Conservation (phyloP, 1,140 invertebrate species). For the Chironomus tepperi region DNA sequence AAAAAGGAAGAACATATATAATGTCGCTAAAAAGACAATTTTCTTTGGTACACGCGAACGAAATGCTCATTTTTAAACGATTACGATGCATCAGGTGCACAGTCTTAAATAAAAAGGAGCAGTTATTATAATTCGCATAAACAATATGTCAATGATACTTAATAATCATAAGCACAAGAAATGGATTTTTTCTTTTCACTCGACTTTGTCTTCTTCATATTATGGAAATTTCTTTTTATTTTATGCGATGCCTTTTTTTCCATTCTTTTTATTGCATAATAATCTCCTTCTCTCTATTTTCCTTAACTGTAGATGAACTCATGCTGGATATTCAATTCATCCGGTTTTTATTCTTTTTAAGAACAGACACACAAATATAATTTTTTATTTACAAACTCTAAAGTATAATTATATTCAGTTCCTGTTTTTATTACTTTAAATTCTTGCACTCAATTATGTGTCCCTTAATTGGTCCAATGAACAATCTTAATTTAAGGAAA, state of each 20-base stretch:
- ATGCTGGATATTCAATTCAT: too few species aligned
- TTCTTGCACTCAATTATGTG: too few species aligned
- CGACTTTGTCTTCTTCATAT: neutral
- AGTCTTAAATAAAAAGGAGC: neutral
- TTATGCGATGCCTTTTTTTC: neutral
- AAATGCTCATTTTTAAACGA: neutral
- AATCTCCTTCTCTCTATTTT: neutral
- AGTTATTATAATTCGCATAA: constrained; percentile 4
- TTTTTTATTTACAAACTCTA: neutral
- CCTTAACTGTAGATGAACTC: too few species aligned
- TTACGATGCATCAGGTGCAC: neutral
- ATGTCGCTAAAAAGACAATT: neutral
- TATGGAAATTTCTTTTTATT: neutral
- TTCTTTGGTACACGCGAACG: neutral
- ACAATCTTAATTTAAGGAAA: too few species aligned
- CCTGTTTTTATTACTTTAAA: too few species aligned
- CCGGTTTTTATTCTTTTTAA: too few species aligned
- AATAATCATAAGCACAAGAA: neutral
- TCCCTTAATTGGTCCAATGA: too few species aligned
- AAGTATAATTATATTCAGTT: neutral
- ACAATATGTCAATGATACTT: constrained; percentile 3
- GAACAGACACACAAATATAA: too few species aligned
- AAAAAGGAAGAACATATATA: too few species aligned
- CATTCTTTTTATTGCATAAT: neutral
- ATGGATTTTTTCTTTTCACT: neutral